These are phyloP conservation scores for Rutpela maculata DNA, from an alignment of 2,888 invertebrate species.

Conservation along the genomic window DNA sequence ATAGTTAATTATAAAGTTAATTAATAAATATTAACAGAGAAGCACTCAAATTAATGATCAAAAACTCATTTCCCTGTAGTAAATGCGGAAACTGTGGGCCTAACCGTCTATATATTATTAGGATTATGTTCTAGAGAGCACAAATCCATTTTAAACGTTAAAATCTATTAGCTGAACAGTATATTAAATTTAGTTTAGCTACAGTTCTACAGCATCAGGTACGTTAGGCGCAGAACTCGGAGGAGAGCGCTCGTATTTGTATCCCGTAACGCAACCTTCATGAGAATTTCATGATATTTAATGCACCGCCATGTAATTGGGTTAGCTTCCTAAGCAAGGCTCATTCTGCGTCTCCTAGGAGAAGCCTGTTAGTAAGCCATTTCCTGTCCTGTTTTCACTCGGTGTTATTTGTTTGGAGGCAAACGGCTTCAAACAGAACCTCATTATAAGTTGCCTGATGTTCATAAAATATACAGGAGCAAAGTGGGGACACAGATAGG, in stretches of 20 bases:
- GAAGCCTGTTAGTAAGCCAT: conserved; percentile 70
- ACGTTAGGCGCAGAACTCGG: conserved; percentile 13
- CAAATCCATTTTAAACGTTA: conserved; percentile 15
- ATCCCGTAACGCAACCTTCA: conserved; percentile 63
- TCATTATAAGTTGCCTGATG: conserved; percentile 75
- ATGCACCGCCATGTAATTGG: conserved; percentile 72
- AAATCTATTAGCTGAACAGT: conserved; percentile 25
- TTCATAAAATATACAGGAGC: conserved; percentile 74
- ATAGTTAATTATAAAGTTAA: background rate
- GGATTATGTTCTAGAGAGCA: conserved; percentile 5
- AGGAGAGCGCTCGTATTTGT: conserved; percentile 15
- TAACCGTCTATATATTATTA: conserved; percentile 3
- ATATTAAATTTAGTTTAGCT: conserved; percentile 32
- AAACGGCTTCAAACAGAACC: conserved; percentile 74
- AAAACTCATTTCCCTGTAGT: background rate
- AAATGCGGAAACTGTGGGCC: background rate
- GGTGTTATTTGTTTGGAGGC: conserved; percentile 63
- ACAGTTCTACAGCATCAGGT: conserved; percentile 21
- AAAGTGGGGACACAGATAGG: conserved; percentile 62
- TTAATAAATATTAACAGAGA: background rate
- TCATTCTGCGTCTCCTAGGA: conserved; percentile 68
- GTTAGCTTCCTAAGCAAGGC: conserved; percentile 66
- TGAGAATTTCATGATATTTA: conserved; percentile 73
- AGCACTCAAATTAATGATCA: background rate
- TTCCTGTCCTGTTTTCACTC: conserved; percentile 63